Evolutionary conservation across 2,797 vertebrate genomes (phyloP).

Genomic region (Lithobates sylvaticus): DNA sequence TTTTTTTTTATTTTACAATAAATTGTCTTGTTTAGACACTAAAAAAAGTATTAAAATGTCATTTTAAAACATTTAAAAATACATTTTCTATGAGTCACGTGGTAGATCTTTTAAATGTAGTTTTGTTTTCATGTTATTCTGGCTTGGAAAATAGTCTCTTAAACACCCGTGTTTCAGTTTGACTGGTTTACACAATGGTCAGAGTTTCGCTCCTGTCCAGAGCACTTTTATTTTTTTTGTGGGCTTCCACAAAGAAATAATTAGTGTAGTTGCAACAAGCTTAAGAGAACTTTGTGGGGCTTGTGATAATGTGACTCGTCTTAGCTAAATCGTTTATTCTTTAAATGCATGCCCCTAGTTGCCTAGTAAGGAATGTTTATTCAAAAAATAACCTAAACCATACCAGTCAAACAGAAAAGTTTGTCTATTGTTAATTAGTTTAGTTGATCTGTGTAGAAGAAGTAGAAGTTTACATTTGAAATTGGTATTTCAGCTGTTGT

Average conservation of each 20-base stretch:
- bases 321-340: neutral
- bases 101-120: conserved; percentile 62
- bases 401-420: neutral
- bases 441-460: neutral
- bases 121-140: conserved; percentile 14
- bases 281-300: neutral
- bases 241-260: neutral
- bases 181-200: neutral
- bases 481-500: neutral
- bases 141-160: neutral
- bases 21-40: conserved; percentile 90
- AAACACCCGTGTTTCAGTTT: neutral
- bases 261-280: neutral
- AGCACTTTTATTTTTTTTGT: neutral
- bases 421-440: neutral
- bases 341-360: neutral
- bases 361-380: neutral
- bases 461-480: neutral
- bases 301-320: neutral
- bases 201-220: neutral
- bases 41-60: conserved; percentile 84
- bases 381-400: neutral
- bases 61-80: conserved; percentile 81
- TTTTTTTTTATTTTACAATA: conserved; percentile 77
- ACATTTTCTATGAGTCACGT: conserved; percentile 81